A percentile compares a stretch with the other conserved stretches of the same genome.
Conservation (phyloP, 1,140 invertebrate species). For the Copidosoma floridanum region DNA sequence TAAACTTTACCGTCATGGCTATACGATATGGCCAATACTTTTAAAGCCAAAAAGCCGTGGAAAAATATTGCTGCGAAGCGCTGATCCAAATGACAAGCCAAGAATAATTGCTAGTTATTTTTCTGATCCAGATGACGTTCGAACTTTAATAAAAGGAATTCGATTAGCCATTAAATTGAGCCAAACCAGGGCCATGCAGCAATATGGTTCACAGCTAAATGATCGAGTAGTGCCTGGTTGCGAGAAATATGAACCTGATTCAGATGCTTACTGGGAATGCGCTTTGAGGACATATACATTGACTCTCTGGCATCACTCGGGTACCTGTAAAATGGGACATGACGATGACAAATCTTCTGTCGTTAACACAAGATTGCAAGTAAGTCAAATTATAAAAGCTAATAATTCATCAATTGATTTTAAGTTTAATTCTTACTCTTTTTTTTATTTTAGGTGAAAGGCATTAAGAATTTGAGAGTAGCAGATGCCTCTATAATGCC, state of each 20-base stretch:
- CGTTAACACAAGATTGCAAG: neutral
- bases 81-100: neutral
- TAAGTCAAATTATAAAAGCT: neutral
- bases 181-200: neutral
- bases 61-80: neutral
- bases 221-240: neutral
- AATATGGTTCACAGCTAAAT: neutral
- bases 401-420: neutral
- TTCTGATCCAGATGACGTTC: neutral
- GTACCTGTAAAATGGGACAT: neutral
- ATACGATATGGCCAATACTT: neutral
- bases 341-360: neutral
- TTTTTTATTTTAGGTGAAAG: neutral
- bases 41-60: constrained; percentile 1
- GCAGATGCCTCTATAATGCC: constrained; percentile 3
- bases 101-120: neutral
- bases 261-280: constrained; percentile 1
- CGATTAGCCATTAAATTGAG: neutral
- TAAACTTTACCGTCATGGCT: neutral
- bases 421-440: neutral
- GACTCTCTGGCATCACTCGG: neutral
- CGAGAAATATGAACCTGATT: neutral
- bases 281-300: neutral
- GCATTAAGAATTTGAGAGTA: constrained; percentile 1
- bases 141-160: neutral